These are phyloP conservation scores for Oligia strigilis DNA, from an alignment of 2,888 invertebrate genomes.

Conservation along the genomic window DNA sequence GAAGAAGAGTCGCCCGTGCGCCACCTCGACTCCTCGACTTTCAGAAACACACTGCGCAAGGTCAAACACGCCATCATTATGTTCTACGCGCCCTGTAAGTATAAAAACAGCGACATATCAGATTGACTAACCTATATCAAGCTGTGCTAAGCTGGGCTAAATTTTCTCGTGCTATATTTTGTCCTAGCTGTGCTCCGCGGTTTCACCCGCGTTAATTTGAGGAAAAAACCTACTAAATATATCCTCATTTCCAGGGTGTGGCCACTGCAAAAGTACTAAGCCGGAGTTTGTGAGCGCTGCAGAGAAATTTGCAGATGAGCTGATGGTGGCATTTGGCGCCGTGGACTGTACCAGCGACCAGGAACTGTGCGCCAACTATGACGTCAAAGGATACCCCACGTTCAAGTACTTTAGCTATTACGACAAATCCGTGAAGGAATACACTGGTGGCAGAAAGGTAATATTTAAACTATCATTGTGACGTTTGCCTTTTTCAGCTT, in stretches of 20 bases:
- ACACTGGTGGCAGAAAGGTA: constrained; percentile 94
- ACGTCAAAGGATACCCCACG: constrained; percentile 96
- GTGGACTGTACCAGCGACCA: constrained; percentile 94
- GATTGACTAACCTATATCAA: background rate
- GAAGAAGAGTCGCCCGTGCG: constrained; percentile 94
- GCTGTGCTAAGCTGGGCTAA: background rate
- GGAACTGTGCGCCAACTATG: constrained; percentile 92
- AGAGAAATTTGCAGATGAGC: constrained; percentile 93
- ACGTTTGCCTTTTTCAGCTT: background rate
- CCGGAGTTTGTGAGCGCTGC: constrained; percentile 94
- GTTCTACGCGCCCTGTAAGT: constrained; percentile 98
- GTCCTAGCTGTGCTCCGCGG: no score
- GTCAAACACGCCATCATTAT: constrained; percentile 96
- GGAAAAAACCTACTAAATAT: no score
- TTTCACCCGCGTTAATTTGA: no score
- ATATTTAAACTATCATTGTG: background rate
- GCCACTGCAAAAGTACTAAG: constrained; percentile 96
- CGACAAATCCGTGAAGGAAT: constrained; percentile 92
- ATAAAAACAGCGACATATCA: background rate
- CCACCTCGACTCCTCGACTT: constrained; percentile 93
- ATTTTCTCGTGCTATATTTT: background rate
- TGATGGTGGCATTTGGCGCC: constrained; percentile 94
- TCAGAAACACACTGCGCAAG: constrained; percentile 94
- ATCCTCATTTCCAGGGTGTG: constrained; percentile 93
- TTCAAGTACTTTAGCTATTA: constrained; percentile 96